These are phyloP conservation scores for Drosophila diplacantha DNA, from an alignment of 2,888 invertebrate species.

Conservation along the genomic window DNA sequence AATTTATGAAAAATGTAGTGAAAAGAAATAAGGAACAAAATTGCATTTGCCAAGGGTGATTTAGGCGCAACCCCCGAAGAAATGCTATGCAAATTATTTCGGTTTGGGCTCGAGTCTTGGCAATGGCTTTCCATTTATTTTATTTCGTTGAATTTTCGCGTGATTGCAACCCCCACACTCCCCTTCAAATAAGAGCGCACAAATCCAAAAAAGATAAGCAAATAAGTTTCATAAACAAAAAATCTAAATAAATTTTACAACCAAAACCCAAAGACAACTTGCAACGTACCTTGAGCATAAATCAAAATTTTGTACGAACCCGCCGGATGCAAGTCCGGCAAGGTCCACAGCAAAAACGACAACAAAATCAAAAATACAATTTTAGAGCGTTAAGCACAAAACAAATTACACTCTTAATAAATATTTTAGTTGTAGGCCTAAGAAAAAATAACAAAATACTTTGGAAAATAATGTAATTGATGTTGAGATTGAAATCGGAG, in stretches of 20 bases:
- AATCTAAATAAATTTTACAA: conserved; percentile 40
- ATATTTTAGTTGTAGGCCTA: conserved; percentile 58
- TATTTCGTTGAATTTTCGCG: conserved; percentile 39
- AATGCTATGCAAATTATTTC: conserved; percentile 71
- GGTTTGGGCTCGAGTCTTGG: conserved; percentile 39
- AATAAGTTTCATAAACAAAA: conserved; percentile 59
- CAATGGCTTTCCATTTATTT: conserved; percentile 55
- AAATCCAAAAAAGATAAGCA: conserved; percentile 61
- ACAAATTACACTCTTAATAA: conserved; percentile 49
- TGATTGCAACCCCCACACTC: conserved; percentile 17
- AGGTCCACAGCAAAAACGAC: conserved; percentile 31
- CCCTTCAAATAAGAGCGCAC: conserved; percentile 53
- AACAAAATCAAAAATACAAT: conserved; percentile 65
- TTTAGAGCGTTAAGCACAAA: conserved; percentile 62
- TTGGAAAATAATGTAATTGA: conserved; percentile 54
- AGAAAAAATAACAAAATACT: conserved; percentile 23
- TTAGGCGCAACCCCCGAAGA: conserved; percentile 26
- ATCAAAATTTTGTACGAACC: conserved; percentile 74
- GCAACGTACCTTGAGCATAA: conserved; percentile 75
- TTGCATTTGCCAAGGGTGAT: conserved; percentile 49
- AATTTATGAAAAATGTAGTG: conserved; percentile 62
- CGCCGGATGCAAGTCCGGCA: conserved; percentile 48
- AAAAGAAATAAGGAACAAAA: conserved; percentile 19
- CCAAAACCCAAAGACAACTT: conserved; percentile 41
- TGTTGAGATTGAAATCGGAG: conserved; percentile 47